A percentile compares a stretch with the other conserved stretches of the same genome.
Evolutionary conservation across 2,113 vertebrate genomes (phyloP).

Genomic region (Gallinago undulata): DNA sequence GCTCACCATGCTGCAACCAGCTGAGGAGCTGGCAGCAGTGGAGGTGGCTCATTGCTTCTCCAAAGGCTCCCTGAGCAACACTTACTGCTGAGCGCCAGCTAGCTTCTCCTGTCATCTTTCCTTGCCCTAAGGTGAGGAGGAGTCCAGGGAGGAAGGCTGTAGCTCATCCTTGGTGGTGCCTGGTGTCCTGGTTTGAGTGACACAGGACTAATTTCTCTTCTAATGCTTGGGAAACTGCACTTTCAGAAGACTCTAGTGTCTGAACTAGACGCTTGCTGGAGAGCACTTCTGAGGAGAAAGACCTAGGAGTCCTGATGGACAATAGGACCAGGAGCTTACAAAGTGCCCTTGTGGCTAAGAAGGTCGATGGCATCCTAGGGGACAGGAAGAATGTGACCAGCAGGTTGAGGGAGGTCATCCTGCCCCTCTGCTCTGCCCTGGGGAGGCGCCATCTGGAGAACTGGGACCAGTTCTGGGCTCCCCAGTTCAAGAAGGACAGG

Average conservation of each 20-base stretch:
- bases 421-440: too few species aligned
- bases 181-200: neutral
- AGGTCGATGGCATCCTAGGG: too few species aligned
- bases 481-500: too few species aligned
- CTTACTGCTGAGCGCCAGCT: rapidly evolving
- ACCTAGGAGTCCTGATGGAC: too few species aligned
- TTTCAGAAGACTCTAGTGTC: neutral
- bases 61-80: rapidly evolving
- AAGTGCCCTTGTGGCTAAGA: too few species aligned
- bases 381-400: too few species aligned
- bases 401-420: too few species aligned
- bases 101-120: neutral
- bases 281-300: too few species aligned
- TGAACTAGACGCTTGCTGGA: neutral
- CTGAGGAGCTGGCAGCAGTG: neutral
- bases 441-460: too few species aligned
- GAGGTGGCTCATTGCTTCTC: neutral
- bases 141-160: neutral
- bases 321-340: too few species aligned
- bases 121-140: neutral
- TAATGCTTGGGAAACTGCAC: neutral
- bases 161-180: neutral
- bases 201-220: neutral
- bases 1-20: neutral
- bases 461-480: too few species aligned